Percentiles rank a stretch among this genome's conserved stretches.
Conservation (phyloP, 2,888 invertebrate species). For the Eupithecia centaureata region DNA sequence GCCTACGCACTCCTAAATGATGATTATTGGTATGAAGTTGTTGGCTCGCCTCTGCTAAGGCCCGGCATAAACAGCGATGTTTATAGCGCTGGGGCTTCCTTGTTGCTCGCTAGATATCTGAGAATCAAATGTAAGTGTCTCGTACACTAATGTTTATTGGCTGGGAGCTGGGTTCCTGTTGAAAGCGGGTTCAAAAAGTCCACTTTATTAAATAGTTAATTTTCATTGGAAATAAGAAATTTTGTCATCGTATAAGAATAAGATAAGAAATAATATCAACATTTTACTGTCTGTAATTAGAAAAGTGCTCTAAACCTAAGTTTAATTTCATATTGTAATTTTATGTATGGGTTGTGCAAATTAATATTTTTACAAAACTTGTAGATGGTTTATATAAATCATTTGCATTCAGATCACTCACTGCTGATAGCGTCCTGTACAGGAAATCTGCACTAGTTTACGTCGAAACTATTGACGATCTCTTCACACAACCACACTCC, state of each 20-base stretch:
- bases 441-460: not conserved
- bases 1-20: slow-evolving; percentile 31
- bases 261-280: too few species aligned
- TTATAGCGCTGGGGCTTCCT: slow-evolving; percentile 30
- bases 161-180: not conserved
- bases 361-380: too few species aligned
- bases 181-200: not conserved
- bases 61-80: slow-evolving; percentile 23
- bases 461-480: not conserved
- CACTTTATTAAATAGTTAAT: not conserved
- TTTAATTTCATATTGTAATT: too few species aligned
- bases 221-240: not conserved
- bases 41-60: slow-evolving; percentile 25
- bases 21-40: slow-evolving; percentile 35
- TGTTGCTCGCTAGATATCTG: slow-evolving; percentile 22
- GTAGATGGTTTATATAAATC: too few species aligned
- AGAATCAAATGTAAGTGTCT: slow-evolving; percentile 11
- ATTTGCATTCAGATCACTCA: not conserved
- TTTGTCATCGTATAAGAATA: too few species aligned
- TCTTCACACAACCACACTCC: not conserved
- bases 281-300: too few species aligned
- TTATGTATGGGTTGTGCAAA: too few species aligned
- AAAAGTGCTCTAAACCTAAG: too few species aligned
- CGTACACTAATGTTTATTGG: slow-evolving; percentile 12
- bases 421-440: not conserved